Evolutionary conservation across 2,797 vertebrate genomes (phyloP), one percentile per base, ranked within the genome.

Genomic region (Lepus townsendii): DNA sequence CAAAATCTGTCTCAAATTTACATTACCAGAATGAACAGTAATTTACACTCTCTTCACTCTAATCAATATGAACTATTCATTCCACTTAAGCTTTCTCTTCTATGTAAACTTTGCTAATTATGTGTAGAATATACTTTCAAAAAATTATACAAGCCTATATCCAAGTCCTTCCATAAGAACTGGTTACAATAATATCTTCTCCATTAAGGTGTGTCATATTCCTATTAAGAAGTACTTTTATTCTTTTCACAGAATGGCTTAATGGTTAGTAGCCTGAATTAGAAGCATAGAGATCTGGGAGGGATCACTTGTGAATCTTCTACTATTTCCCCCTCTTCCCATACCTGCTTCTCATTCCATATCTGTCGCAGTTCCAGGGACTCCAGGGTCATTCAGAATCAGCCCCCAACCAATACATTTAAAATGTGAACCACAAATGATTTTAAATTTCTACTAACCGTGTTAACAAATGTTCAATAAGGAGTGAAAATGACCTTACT

Each of bases 21-120:
- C 72, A 93, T 72, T 76, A 54, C 19, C 16, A 50, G 6, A 77
- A 5, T 42, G 35, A 79, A 90, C 20, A 79, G 3, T 38, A 62
- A 68, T 73, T 80, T 68, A 91, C 62, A 91, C 27, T 77, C 27
- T 94, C 24, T 78, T 73, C 30, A 66, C 13, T 83, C 42, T 92
- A 76, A 66, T 83, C 38, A 32, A 13, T 22, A 68, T 78, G 66
- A 83, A 71, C 7, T 90, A 73, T 42, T 42, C 17, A 80, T 71
- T 65, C 13, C 26, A 32, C 30, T 19, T 16, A 75, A 83, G 2
- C 4, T 66, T 72, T 86, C 22, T 60, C 27, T 68, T 96, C 57
- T 83, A 17, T 35, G 13, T 63, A 87, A 90, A 68, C 17, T 69
- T 63, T 32, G 14, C 20, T 65, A 89, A 50, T 35, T 52, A 42